Evolutionary conservation across 2,113 vertebrate genomes (phyloP), one percentile per base, ranked within the genome.

Genomic region (Fulmarus glacialis): DNA sequence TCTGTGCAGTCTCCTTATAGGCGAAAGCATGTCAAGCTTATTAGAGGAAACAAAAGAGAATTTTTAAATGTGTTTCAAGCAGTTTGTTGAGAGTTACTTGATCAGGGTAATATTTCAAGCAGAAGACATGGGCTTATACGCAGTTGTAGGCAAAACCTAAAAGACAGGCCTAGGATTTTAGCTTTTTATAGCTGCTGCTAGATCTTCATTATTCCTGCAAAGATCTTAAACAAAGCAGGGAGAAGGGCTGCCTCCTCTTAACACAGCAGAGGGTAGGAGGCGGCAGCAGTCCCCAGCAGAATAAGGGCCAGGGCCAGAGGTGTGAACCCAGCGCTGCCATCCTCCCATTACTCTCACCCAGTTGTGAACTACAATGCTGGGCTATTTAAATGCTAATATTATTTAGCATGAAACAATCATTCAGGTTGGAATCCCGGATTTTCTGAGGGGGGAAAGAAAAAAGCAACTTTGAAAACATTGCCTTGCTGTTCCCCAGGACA

Each of bases 311-410:
- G 74, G 74, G 60, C 56, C 59, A 92, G 96, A 97, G 96, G 95
- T 97, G 96, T 24, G 86, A 97, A 82, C 89, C 91, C 89, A 75
- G 93, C 80, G 1, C 89, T 42, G 68, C 95, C 94, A 89, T 87
- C 96, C 92, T 94, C 90, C 92, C 92, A 96, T 97, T 95, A 89
- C 95, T 96, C 91, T 97, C 96, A 96, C 89, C 83, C 86, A 79
- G 52, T 95, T 96, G 96, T 72, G 89, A 97, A 95, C 96, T 72
- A 97, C 92, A 96, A 92, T 96, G 86, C 95, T 10, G 89, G 16
- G 18, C 97, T 40, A 96, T 96, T 97, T 96, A 96, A 97, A 97
- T 97, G 97, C 96, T 96, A 97, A 96, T 96, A 96, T 97, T 96
- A 95, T 87, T 96, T 97, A 95, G 95, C 92, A 95, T 68, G 94